Conservation (phyloP, 1,140 invertebrate genomes). For the Lethrus apterus region DNA sequence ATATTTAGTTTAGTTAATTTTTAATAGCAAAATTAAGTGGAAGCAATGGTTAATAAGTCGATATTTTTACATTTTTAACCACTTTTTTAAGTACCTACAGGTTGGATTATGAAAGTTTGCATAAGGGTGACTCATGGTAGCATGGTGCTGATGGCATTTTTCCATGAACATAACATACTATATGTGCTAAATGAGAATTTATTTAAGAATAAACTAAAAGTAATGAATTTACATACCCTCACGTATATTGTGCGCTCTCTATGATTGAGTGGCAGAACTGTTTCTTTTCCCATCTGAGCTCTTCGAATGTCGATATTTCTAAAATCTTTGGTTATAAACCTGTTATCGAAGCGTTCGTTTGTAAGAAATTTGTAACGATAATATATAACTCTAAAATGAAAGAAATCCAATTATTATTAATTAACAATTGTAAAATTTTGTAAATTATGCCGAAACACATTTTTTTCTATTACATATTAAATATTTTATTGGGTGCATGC, state of each 20-base stretch:
- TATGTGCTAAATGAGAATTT: too few species aligned
- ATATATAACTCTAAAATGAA: constrained; percentile 50
- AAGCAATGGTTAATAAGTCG: too few species aligned
- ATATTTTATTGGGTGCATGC: too few species aligned
- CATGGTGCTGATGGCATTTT: too few species aligned
- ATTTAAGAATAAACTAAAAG: neutral
- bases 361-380: constrained; percentile 68
- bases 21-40: too few species aligned
- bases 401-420: neutral
- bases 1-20: too few species aligned
- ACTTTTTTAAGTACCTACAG: too few species aligned
- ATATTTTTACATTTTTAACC: too few species aligned
- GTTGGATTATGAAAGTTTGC: too few species aligned
- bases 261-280: constrained; percentile 61
- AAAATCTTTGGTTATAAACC: constrained; percentile 62
- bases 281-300: constrained; percentile 48
- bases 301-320: constrained; percentile 61
- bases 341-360: constrained; percentile 65
- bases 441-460: neutral
- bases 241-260: constrained; percentile 59
- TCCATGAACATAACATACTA: too few species aligned
- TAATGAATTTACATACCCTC: constrained; percentile 43
- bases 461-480: neutral
- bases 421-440: too few species aligned
- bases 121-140: too few species aligned